These are phyloP conservation scores for Myopa tessellatipennis DNA, from an alignment of 2,888 invertebrate species.

Conservation along the genomic window DNA sequence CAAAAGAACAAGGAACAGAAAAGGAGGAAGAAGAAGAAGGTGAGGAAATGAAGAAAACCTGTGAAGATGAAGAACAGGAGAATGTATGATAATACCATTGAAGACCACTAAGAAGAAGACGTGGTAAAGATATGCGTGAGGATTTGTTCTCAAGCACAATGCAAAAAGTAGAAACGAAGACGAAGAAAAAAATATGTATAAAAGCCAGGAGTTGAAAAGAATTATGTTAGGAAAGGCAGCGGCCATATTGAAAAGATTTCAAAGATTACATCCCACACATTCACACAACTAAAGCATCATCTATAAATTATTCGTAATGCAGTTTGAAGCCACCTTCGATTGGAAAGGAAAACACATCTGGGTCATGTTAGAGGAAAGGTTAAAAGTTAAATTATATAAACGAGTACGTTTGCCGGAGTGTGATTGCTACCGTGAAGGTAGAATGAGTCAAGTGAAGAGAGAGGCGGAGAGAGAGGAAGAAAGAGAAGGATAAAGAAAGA, in stretches of 20 bases:
- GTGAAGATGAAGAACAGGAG: slow-evolving; percentile 16
- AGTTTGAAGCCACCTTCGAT: slow-evolving; percentile 30
- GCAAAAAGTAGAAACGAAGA: neutral
- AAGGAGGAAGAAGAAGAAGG: neutral
- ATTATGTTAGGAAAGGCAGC: slow-evolving; percentile 21
- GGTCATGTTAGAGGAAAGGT: slow-evolving; percentile 33
- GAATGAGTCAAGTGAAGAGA: neutral
- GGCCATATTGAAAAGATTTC: slow-evolving; percentile 38
- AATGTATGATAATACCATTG: neutral
- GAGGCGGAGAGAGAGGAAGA: neutral
- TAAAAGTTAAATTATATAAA: slow-evolving; percentile 13
- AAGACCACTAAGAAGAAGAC: neutral
- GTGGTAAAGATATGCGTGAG: slow-evolving; percentile 24
- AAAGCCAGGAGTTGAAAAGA: slow-evolving; percentile 6
- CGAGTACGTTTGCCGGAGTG: neutral
- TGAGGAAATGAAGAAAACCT: neutral
- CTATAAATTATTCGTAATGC: slow-evolving; percentile 39
- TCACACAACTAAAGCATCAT: slow-evolving; percentile 31
- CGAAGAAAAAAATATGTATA: neutral
- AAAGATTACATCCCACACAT: slow-evolving; percentile 7
- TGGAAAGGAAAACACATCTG: slow-evolving; percentile 39
- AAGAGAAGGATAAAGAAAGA: neutral
- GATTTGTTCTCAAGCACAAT: slow-evolving; percentile 17
- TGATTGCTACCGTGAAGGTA: neutral
- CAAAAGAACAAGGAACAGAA: neutral